Base-by-base conservation (phyloP, 2,888 invertebrate genomes). In the Eurytoma californica region DNA sequence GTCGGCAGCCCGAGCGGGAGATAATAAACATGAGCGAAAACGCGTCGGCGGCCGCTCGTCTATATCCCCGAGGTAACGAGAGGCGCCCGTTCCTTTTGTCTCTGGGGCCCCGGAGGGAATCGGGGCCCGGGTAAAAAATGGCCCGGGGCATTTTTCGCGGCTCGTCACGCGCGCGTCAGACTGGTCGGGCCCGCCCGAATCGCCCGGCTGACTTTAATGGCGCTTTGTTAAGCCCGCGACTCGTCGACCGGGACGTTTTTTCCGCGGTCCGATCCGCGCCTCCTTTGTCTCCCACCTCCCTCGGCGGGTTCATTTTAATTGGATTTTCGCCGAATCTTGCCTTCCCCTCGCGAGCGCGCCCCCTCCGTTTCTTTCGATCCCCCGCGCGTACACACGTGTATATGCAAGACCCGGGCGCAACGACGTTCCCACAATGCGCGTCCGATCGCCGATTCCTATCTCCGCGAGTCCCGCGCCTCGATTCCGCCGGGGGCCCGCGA, bases 221-320 rank as follows among this genome's bases (percentile, higher is more conserved):
- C 85, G 88, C 87, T 89, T 88, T 88, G 87, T 88, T 85, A 86
- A 9, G 1, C 39, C 84, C 83, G 82, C 78, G 77, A 80, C 30
- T 65, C 75, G 61, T 61, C 61, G 39, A 9, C 7, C 39, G 39
- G 39, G 39, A 39, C 9, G 39, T 39, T 39, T 39, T 39, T 39
- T 39, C 39, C 39, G 39, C 39, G 39, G 39, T 7, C 39, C 39
- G 39, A 79, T 73, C 79, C 77, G 76, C 77, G 75, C 63, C 74
- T 47, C 66, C 67, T 78, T 53, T 74, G 65, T 66, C 63, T 76
- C 82, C 73, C 76, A 81, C 82, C 79, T 80, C 81, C 80, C 76
- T 79, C 77, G 24, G 87, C 87, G 86, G 87, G 89, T 88, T 89
- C 39, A 90, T 88, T 90, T 90, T 90, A 90, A 90, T 90, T 90